A percentile compares a stretch with the other conserved stretches of the same genome.
These are phyloP conservation scores for Cyprinodon brontotheroides DNA, from an alignment of 2,113 vertebrate genomes.

Conservation along the genomic window DNA sequence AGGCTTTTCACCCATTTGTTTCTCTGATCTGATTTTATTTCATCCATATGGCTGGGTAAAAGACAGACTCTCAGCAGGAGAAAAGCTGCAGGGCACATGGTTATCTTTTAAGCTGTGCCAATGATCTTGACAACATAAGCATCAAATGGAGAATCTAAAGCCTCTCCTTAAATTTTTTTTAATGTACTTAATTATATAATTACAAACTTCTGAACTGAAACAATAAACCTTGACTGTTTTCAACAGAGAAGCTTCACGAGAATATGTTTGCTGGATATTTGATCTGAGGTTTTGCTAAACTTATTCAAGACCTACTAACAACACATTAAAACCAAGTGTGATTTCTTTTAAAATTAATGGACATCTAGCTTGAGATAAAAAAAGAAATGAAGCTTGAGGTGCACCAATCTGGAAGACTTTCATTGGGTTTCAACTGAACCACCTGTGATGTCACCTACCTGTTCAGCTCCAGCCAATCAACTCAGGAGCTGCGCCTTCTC, in stretches of 20 bases:
- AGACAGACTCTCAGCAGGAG: constrained; percentile 21
- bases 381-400: too few species aligned
- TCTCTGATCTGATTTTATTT: constrained; percentile 38
- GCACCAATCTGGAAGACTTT: too few species aligned
- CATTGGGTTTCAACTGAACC: too few species aligned
- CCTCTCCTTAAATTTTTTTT: constrained; percentile 15
- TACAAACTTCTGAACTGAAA: constrained; percentile 12
- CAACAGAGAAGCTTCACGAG: constrained; percentile 11
- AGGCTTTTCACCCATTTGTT: constrained; percentile 4
- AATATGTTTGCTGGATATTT: background rate
- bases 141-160: constrained; percentile 48
- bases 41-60: constrained; percentile 37
- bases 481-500: too few species aligned
- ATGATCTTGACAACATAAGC: constrained; percentile 18
- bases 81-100: constrained; percentile 25
- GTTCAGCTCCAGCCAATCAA: too few species aligned
- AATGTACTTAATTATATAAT: constrained; percentile 11
- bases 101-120: constrained; percentile 48
- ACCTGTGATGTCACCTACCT: too few species aligned
- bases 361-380: too few species aligned
- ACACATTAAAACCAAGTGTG: background rate
- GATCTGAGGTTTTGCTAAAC: background rate
- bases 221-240: constrained; percentile 31
- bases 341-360: background rate
- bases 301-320: background rate